Conservation (phyloP, 2,113 vertebrate genomes). For the Bos indicus region DNA sequence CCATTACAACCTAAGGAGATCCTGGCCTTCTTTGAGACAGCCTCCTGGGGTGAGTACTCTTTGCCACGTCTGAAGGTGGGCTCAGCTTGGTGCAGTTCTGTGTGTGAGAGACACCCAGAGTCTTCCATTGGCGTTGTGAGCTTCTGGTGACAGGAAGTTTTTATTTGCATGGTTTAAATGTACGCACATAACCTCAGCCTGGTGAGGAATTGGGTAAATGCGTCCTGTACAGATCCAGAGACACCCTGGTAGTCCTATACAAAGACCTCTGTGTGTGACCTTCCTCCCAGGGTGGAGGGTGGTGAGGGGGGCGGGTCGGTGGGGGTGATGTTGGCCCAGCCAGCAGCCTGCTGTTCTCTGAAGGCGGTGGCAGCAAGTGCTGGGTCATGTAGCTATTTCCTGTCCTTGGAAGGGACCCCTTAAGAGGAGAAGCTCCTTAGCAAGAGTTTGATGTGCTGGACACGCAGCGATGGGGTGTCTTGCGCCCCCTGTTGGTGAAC, state of each 20-base stretch:
- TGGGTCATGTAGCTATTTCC: background rate
- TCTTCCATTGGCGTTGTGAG: background rate
- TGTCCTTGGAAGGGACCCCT: background rate
- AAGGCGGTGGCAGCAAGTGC: background rate
- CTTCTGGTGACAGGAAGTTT: background rate
- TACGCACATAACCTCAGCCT: background rate
- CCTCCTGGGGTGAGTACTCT: background rate
- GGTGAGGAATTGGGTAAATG: background rate
- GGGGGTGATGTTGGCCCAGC: background rate
- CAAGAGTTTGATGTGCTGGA: background rate
- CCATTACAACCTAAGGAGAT: background rate
- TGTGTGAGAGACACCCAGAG: background rate
- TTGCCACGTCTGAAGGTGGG: background rate
- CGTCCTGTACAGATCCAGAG: background rate
- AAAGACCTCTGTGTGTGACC: background rate
- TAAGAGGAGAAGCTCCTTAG: background rate
- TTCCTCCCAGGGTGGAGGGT: background rate
- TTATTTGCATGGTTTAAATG: background rate
- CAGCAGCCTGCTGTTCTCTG: background rate
- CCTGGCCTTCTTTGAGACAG: background rate
- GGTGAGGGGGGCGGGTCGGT: accelerated
- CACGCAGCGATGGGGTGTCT: background rate
- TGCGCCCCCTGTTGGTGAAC: background rate
- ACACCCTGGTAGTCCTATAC: background rate
- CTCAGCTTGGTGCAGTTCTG: background rate